Evolutionary conservation across 1,140 invertebrate genomes (phyloP).

Genomic region (Popillia japonica): DNA sequence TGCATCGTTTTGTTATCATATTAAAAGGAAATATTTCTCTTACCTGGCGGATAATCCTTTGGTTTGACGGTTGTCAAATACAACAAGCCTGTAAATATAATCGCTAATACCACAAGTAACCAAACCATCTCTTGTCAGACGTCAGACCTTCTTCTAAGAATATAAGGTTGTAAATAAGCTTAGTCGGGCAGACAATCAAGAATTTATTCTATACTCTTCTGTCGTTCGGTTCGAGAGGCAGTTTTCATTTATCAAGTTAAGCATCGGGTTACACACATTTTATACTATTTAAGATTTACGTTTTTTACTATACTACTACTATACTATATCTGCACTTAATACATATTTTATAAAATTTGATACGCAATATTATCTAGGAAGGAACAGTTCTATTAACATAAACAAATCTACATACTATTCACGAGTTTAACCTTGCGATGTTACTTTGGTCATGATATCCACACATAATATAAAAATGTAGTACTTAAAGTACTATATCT

Average conservation of each 20-base stretch:
- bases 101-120: slow-evolving; percentile 2
- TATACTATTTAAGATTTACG: neutral
- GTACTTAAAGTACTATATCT: too few relatives aligned
- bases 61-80: slow-evolving; percentile 40
- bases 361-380: too few relatives aligned
- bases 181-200: neutral
- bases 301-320: neutral
- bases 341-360: too few relatives aligned
- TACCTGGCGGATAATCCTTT: slow-evolving; percentile 45
- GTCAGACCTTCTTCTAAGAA: slow-evolving; percentile 12
- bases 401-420: too few relatives aligned
- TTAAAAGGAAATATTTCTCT: neutral
- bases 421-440: too few relatives aligned
- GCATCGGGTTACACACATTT: neutral
- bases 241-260: neutral
- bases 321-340: neutral
- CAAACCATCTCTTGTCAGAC: neutral
- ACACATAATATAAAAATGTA: too few relatives aligned
- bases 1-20: too few relatives aligned
- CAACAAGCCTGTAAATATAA: neutral
- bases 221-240: neutral
- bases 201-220: neutral
- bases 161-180: slow-evolving; percentile 33
- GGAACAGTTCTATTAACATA: too few relatives aligned
- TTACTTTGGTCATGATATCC: too few relatives aligned